Conservation (phyloP, 2,888 invertebrate genomes). For the Apodemia zela region DNA sequence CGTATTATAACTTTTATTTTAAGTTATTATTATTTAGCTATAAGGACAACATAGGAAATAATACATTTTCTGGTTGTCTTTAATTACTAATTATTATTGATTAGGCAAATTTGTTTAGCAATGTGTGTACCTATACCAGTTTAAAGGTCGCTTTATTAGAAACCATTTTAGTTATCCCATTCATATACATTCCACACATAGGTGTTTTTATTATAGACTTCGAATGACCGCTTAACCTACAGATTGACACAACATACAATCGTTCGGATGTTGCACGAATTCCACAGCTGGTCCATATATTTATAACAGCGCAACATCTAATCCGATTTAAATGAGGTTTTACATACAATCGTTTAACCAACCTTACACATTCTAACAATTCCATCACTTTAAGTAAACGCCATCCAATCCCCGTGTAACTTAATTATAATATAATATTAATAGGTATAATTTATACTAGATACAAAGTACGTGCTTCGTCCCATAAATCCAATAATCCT, state of each 20-base stretch:
- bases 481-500: conserved; percentile 26
- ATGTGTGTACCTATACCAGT: conserved; percentile 21
- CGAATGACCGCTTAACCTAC: conserved; percentile 62
- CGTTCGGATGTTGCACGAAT: conserved; percentile 19
- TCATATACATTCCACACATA: conserved; percentile 77
- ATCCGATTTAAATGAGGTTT: conserved; percentile 38
- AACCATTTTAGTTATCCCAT: conserved; percentile 37
- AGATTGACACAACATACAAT: conserved; percentile 22
- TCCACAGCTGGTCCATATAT: conserved; percentile 56
- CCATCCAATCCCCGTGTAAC: conserved; percentile 69
- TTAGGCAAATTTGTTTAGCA: neutral
- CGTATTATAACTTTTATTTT: neutral
- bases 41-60: neutral
- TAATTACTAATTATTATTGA: neutral
- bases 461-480: conserved; percentile 45
- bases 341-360: conserved; percentile 59
- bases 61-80: neutral
- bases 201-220: conserved; percentile 60
- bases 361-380: conserved; percentile 67
- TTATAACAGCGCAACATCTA: conserved; percentile 57
- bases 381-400: conserved; percentile 64
- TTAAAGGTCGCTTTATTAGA: conserved; percentile 30
- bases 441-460: conserved; percentile 62
- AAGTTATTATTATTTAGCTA: neutral
- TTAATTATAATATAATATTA: conserved; percentile 48